These are phyloP conservation scores for Chondrilla cf. caribensis DNA, from an alignment of 37 sponge, comb jelly and placozoan species.

Conservation along the genomic window DNA sequence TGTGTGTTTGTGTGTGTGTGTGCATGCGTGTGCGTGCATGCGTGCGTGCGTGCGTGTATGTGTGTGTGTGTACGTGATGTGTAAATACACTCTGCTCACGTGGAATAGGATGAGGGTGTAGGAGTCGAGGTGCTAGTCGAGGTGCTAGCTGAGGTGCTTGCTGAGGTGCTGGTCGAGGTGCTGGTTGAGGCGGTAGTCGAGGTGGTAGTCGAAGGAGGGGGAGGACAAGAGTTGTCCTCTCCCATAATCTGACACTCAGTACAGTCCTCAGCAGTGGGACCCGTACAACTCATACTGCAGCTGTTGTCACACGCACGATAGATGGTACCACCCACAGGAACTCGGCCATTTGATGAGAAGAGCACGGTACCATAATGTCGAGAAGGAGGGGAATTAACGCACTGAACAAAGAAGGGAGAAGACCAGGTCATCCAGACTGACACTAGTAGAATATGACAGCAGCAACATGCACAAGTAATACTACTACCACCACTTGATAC, in stretches of 20 bases:
- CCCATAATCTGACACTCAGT: neutral
- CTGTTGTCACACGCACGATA: neutral
- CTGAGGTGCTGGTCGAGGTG: neutral
- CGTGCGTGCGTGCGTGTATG: neutral
- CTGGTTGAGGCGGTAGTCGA: neutral
- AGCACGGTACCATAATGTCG: too few relatives aligned
- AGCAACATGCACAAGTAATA: too few relatives aligned
- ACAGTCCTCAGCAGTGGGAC: neutral
- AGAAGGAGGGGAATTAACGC: too few relatives aligned
- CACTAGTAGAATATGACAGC: too few relatives aligned
- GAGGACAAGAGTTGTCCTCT: neutral
- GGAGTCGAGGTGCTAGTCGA: neutral
- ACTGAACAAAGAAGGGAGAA: too few relatives aligned
- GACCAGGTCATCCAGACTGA: too few relatives aligned
- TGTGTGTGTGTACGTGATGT: neutral
- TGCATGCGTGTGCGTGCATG: neutral
- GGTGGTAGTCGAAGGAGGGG: neutral
- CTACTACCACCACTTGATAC: too few relatives aligned
- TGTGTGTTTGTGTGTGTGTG: too few relatives aligned
- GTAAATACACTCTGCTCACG: too few relatives aligned
- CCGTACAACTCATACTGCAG: conserved; percentile 5
- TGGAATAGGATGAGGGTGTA: neutral
- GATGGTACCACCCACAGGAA: too few relatives aligned
- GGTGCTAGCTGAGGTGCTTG: neutral
- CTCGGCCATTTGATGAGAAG: too few relatives aligned